A percentile compares a stretch with the other conserved stretches of the same genome.
phyloP scores from a whole-genome alignment of 2,797 vertebrate genomes.

The Hemitrygon akajei region DNA sequence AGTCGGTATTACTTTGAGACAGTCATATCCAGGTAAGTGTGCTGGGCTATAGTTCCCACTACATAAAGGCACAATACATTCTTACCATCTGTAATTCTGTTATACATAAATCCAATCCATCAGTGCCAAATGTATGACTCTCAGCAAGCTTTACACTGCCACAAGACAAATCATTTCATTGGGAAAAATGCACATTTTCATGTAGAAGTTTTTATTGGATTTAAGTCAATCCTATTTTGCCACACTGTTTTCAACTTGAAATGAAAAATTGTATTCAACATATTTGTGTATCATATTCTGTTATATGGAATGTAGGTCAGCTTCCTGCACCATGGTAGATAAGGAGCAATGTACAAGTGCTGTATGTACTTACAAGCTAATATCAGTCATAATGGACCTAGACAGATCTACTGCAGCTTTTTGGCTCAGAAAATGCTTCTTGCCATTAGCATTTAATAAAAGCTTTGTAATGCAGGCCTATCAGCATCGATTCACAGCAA shows the following conservation, averaged over 20 bases:
- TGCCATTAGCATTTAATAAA: slow-evolving; percentile 99
- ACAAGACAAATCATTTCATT: slow-evolving; percentile 84
- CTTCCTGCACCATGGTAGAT: slow-evolving; percentile 97
- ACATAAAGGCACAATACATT: slow-evolving; percentile 36
- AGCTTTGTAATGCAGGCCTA: slow-evolving; percentile 99
- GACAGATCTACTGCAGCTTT: slow-evolving; percentile 99
- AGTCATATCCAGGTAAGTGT: slow-evolving; percentile 31
- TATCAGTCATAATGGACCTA: slow-evolving; percentile 99
- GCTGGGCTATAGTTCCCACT: slow-evolving; percentile 23
- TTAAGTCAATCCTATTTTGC: slow-evolving; percentile 96
- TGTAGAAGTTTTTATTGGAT: slow-evolving; percentile 94
- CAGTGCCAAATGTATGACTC: slow-evolving; percentile 48
- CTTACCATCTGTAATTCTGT: slow-evolving; percentile 29
- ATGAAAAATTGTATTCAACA: slow-evolving; percentile 92
- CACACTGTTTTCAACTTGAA: slow-evolving; percentile 97
- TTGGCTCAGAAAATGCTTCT: slow-evolving; percentile 96
- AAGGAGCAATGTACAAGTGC: slow-evolving; percentile 98
- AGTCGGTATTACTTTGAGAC: slow-evolving; percentile 27
- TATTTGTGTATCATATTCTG: slow-evolving; percentile 98
- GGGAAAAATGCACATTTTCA: slow-evolving; percentile 84
- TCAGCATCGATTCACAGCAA: slow-evolving; percentile 95
- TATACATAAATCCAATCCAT: slow-evolving; percentile 35
- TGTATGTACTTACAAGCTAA: slow-evolving; percentile 99
- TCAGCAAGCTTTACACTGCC: slow-evolving; percentile 82
- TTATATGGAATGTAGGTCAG: slow-evolving; percentile 99